phyloP scores from a whole-genome alignment of 2,888 invertebrate species.

The Cheilosia soror region DNA sequence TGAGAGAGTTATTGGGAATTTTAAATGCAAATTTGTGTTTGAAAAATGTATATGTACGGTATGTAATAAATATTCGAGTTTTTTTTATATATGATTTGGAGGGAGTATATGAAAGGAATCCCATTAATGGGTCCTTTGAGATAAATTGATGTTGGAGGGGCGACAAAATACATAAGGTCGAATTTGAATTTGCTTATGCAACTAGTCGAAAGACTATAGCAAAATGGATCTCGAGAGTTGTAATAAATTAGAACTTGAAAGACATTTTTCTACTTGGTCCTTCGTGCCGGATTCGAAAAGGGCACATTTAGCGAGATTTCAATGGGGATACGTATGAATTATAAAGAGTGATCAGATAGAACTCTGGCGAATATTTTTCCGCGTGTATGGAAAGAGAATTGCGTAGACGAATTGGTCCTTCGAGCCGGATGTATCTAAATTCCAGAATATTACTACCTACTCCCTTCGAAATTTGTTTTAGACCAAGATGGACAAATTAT shows the following conservation, averaged over 20 bases:
- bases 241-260: neutral
- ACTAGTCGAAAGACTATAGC: neutral
- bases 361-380: too few relatives aligned
- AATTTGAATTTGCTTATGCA: neutral
- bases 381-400: too few relatives aligned
- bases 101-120: neutral
- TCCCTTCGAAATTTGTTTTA: too few relatives aligned
- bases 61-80: slow-evolving; percentile 53
- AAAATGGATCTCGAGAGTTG: neutral
- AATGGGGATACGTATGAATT: too few relatives aligned
- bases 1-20: slow-evolving; percentile 62
- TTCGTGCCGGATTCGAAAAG: neutral
- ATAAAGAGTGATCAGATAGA: too few relatives aligned
- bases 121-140: slow-evolving; percentile 9
- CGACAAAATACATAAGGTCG: neutral
- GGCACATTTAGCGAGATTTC: too few relatives aligned
- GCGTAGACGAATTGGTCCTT: neutral
- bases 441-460: too few relatives aligned
- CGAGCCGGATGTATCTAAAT: neutral
- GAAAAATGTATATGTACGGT: slow-evolving; percentile 1
- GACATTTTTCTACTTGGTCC: neutral
- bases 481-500: too few relatives aligned
- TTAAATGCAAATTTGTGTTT: slow-evolving; percentile 52
- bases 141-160: neutral
- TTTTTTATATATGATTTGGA: neutral